phyloP scores from a whole-genome alignment of 2,113 vertebrate species.

The Trogon melanurus region DNA sequence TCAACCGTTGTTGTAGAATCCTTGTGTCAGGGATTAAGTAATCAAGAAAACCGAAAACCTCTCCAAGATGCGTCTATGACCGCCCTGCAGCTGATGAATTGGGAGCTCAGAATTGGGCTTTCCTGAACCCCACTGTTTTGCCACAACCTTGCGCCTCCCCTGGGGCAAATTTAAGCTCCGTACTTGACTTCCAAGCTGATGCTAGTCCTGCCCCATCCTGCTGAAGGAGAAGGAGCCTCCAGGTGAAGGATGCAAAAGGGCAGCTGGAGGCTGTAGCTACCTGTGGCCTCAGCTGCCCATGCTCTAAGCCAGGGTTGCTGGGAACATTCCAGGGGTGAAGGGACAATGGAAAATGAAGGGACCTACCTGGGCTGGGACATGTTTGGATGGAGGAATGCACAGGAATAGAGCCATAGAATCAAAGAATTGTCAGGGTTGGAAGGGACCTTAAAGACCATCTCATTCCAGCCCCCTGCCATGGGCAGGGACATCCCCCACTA shows the following conservation, averaged over 20 bases:
- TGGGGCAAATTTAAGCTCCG: not conserved
- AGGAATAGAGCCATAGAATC: not conserved
- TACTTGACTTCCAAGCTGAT: not conserved
- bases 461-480: no score
- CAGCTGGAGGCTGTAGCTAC: not conserved
- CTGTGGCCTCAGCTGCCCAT: not conserved
- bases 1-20: rapidly evolving
- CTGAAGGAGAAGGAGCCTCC: not conserved
- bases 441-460: no score
- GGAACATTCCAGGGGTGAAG: not conserved
- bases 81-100: not conserved
- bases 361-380: not conserved
- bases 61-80: not conserved
- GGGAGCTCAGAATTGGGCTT: not conserved
- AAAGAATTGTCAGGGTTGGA: no score
- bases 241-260: not conserved
- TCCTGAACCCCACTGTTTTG: rapidly evolving
- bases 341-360: not conserved
- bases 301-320: not conserved
- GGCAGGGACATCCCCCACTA: no score
- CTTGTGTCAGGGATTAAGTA: not conserved
- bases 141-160: not conserved
- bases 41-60: not conserved
- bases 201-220: not conserved
- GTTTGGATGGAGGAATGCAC: rapidly evolving